phyloP scores from a whole-genome alignment of 2,888 invertebrate species.

The Hirudinaria manillensis region DNA sequence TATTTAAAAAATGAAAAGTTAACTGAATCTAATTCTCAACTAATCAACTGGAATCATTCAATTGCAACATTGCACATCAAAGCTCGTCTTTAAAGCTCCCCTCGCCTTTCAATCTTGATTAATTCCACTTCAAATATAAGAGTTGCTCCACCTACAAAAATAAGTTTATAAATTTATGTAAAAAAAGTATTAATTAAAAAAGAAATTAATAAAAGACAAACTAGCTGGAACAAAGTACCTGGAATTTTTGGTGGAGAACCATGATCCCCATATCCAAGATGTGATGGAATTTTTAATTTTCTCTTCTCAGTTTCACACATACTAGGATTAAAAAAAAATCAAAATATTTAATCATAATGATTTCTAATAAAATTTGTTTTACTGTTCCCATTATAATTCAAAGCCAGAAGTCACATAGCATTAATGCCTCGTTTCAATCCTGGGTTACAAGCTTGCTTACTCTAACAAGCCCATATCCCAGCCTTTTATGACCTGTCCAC shows the following conservation, averaged over 20 bases:
- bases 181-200: not conserved
- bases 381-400: not conserved
- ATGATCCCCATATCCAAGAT: constrained; percentile 73
- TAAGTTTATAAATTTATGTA: constrained; percentile 13
- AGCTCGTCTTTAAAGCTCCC: constrained; percentile 41
- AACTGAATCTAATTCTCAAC: no score
- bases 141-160: constrained; percentile 66
- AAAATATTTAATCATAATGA: not conserved
- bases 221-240: constrained; percentile 53
- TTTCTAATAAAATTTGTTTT: not conserved
- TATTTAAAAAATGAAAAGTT: no score
- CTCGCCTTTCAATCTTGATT: constrained; percentile 65
- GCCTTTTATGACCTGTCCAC: constrained; percentile 80
- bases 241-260: constrained; percentile 81
- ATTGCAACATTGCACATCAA: no score
- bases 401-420: not conserved
- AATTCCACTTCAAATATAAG: constrained; percentile 75
- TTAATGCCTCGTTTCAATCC: not conserved
- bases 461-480: constrained; percentile 83
- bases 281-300: constrained; percentile 76
- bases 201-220: not conserved
- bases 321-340: constrained; percentile 50
- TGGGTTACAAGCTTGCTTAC: constrained; percentile 49
- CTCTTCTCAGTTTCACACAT: constrained; percentile 84
- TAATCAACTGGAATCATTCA: no score